Evolutionary conservation across 1,140 invertebrate genomes (phyloP).

Genomic region (Drosophila neocordata): DNA sequence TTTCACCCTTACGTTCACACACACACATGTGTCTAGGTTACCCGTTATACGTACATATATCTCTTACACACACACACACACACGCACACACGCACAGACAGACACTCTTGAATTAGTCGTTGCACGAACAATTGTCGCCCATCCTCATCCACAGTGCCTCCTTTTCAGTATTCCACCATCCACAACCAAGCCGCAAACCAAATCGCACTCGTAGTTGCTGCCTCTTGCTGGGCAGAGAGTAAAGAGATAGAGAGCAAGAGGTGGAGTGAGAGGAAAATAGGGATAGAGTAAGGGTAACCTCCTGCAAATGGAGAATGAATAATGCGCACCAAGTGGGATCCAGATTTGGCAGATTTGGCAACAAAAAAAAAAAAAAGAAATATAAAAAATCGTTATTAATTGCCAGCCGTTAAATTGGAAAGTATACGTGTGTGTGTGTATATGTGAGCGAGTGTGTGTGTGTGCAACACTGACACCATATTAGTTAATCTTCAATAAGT

Average conservation of each 20-base stretch:
- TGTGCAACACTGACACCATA: not conserved
- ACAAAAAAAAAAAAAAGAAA: not conserved
- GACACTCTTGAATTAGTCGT: slow-evolving; percentile 57
- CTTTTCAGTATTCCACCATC: not conserved
- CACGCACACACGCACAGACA: slow-evolving; percentile 21
- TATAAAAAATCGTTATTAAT: slow-evolving; percentile 41
- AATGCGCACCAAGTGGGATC: slow-evolving; percentile 54
- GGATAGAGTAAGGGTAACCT: slow-evolving; percentile 16
- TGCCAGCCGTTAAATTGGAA: slow-evolving; percentile 40
- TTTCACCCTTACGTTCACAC: slow-evolving; percentile 63
- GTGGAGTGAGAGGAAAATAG: not conserved
- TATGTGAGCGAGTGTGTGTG: not conserved
- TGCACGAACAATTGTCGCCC: slow-evolving; percentile 31
- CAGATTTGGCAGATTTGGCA: slow-evolving; percentile 42
- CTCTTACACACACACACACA: slow-evolving; percentile 35
- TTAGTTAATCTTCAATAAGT: not conserved
- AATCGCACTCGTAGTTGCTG: slow-evolving; percentile 48
- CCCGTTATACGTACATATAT: not conserved
- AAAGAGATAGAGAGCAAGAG: not conserved
- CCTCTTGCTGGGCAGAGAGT: slow-evolving; percentile 4
- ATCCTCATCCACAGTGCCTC: not conserved
- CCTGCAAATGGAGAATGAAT: slow-evolving; percentile 54
- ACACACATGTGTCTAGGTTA: not conserved
- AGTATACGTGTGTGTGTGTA: not conserved
- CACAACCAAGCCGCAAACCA: slow-evolving; percentile 41